Evolutionary conservation across 2,797 vertebrate genomes (phyloP).

Genomic region (Cottoperca gobio): DNA sequence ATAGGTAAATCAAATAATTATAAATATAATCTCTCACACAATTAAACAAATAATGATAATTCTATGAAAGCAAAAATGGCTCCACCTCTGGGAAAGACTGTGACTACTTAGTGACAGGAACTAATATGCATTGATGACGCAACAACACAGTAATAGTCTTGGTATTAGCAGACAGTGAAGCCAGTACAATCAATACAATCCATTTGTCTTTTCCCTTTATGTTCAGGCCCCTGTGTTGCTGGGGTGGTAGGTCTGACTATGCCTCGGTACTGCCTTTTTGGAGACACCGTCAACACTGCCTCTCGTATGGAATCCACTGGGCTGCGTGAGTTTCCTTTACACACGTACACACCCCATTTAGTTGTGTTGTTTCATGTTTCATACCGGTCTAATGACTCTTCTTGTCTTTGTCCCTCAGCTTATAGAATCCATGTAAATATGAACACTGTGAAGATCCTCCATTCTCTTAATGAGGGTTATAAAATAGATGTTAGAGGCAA

Average conservation of each 20-base stretch:
- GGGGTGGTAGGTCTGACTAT: conserved; percentile 90
- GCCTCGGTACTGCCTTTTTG: conserved; percentile 92
- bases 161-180: neutral
- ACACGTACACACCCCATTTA: neutral
- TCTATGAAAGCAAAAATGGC: neutral
- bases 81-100: neutral
- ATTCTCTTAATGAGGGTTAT: conserved; percentile 86
- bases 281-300: conserved; percentile 91
- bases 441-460: conserved; percentile 86
- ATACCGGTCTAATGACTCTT: neutral
- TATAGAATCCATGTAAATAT: conserved; percentile 89
- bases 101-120: neutral
- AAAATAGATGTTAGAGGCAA: conserved; percentile 86
- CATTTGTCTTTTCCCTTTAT: no score
- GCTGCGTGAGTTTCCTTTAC: conserved; percentile 80
- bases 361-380: neutral
- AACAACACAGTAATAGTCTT: neutral
- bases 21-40: neutral
- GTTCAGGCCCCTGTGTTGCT: conserved; percentile 86
- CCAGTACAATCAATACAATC: no score
- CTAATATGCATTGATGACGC: neutral
- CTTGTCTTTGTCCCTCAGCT: conserved; percentile 70
- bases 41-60: neutral
- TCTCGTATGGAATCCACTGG: conserved; percentile 92
- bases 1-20: no score